These are phyloP conservation scores for Caprella mutica DNA, from an alignment of 2,888 invertebrate species.

Conservation along the genomic window DNA sequence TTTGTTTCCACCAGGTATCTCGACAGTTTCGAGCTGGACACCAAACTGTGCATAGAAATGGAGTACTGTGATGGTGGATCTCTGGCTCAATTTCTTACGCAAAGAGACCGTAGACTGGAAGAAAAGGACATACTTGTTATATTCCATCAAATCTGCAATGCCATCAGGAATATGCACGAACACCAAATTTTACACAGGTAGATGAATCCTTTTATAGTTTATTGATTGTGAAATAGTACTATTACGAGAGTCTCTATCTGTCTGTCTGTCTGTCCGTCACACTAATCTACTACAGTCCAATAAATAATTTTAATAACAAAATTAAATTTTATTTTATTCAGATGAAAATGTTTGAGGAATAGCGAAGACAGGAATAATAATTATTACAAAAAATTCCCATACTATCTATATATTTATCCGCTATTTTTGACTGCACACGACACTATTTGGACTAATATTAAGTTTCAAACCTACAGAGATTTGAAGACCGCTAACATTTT, in stretches of 20 bases:
- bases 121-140: conserved; percentile 53
- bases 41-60: conserved; percentile 50
- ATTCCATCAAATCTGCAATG: conserved; percentile 57
- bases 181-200: conserved; percentile 50
- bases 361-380: not conserved
- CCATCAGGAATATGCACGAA: conserved; percentile 58
- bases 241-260: too few species aligned
- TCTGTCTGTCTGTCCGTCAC: too few species aligned
- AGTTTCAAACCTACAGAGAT: too few species aligned
- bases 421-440: not conserved
- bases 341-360: too few species aligned
- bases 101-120: conserved; percentile 46
- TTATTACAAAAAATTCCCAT: not conserved
- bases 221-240: too few species aligned
- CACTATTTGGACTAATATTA: not conserved
- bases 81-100: conserved; percentile 52
- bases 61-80: conserved; percentile 67
- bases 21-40: conserved; percentile 61
- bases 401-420: not conserved
- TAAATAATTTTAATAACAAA: too few species aligned
- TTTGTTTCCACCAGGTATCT: conserved; percentile 46
- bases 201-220: too few species aligned
- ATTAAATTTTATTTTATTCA: too few species aligned
- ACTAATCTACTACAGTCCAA: too few species aligned
- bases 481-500: conserved; percentile 64